Percentiles rank a stretch among this genome's conserved stretches.
Conservation (phyloP, 2,888 invertebrate genomes). For the Anaspis maculata region DNA sequence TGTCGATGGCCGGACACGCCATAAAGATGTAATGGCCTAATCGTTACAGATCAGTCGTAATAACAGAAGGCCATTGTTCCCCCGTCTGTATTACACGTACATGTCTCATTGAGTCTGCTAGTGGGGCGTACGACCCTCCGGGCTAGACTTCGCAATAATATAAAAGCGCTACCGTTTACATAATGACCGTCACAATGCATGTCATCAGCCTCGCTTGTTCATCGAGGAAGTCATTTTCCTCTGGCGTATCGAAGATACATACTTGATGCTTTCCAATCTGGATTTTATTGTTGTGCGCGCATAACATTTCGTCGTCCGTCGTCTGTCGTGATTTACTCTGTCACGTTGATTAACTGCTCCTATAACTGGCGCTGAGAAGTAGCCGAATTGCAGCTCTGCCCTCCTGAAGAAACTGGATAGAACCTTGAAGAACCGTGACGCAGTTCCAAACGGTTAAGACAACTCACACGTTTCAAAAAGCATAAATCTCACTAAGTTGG, state of each 20-base stretch:
- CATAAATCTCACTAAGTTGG: too few relatives aligned
- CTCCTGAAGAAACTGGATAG: too few relatives aligned
- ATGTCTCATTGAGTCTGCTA: slow-evolving; percentile 24
- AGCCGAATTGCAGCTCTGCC: too few relatives aligned
- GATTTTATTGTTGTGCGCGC: too few relatives aligned
- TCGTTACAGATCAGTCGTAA: slow-evolving; percentile 20
- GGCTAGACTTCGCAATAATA: slow-evolving; percentile 28
- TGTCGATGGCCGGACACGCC: too few relatives aligned
- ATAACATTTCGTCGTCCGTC: too few relatives aligned
- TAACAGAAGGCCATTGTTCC: slow-evolving; percentile 21
- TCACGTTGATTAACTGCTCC: too few relatives aligned
- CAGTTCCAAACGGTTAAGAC: too few relatives aligned
- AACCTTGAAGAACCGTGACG: too few relatives aligned
- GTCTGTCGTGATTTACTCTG: too few relatives aligned
- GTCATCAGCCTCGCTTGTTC: slow-evolving; percentile 41
- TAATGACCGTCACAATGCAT: slow-evolving; percentile 41
- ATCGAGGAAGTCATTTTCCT: slow-evolving; percentile 40
- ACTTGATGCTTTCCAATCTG: slow-evolving; percentile 30
- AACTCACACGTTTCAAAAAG: too few relatives aligned
- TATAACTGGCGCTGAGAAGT: too few relatives aligned
- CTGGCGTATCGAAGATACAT: slow-evolving; percentile 30
- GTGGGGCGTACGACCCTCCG: slow-evolving; percentile 7
- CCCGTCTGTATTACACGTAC: slow-evolving; percentile 22
- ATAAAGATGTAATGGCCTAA: slow-evolving; percentile 14
- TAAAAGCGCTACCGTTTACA: slow-evolving; percentile 39